Conservation (phyloP, 2,797 vertebrate genomes). For the Thamnophis elegans region DNA sequence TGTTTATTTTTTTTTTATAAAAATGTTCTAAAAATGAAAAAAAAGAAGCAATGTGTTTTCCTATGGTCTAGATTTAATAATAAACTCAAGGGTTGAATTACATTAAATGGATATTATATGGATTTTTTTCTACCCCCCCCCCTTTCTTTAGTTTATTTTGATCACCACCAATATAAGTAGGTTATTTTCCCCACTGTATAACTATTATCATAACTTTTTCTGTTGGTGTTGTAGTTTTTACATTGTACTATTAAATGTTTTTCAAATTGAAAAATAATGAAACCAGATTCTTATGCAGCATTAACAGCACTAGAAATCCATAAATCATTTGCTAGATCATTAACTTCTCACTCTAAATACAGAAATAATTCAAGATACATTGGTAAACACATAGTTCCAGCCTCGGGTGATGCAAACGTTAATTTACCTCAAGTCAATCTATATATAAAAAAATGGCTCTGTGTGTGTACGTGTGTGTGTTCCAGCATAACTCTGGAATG, state of each 20-base stretch:
- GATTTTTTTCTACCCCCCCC: background rate
- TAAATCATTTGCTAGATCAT: background rate
- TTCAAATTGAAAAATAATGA: background rate
- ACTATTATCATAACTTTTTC: background rate
- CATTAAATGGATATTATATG: background rate
- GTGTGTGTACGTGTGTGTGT: too few species aligned
- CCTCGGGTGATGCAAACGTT: background rate
- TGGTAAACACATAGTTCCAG: background rate
- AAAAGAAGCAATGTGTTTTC: background rate
- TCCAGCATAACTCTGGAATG: too few species aligned
- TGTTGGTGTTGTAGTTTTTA: background rate
- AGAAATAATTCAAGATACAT: background rate
- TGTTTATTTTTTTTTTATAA: background rate
- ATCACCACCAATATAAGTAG: background rate
- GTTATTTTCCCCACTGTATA: background rate
- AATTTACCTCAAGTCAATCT: background rate
- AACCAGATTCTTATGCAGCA: background rate
- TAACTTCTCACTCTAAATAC: background rate
- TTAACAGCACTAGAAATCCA: background rate
- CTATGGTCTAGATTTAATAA: background rate
- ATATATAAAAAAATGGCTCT: background rate
- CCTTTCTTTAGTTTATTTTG: background rate
- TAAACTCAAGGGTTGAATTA: background rate
- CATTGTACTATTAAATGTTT: background rate
- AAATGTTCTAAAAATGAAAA: background rate